Base-by-base conservation (phyloP, 2,888 invertebrate species). In the Dicyrtomina minuta region DNA sequence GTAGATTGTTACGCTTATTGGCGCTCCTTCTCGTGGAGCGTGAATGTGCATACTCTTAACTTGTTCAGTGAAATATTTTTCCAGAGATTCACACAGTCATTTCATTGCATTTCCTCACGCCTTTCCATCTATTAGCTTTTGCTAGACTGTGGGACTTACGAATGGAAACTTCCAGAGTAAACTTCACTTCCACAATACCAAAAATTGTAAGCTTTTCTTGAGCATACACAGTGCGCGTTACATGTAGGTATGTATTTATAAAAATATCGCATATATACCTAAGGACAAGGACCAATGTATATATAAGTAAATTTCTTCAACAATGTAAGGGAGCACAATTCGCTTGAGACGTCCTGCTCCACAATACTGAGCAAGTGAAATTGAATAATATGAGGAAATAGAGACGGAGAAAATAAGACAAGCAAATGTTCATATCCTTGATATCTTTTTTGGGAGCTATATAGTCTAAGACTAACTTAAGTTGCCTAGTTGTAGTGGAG, bases 71-170 rank as follows among this genome's bases (percentile, higher is more conserved):
- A 51, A 64, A 39, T 51, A 51, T 64, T 64, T 64, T 41, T 51
- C 64, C 10, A 20, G 64, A 51, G 64, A 64, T 64, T 64, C 51
- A n/a, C n/a, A n/a, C n/a, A 22, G 22, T 60, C 60, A 60, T 60
- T 22, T 44, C 44, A 43, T 60, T 41, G 33, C 15, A 44, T 44
- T 24, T 43, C 20, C 24, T 22, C 17, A 13, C 26, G 49, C 33
- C 33, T 8, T 33, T 33, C 33, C 33, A 33, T 33, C 33, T 33
- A 33, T 33, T 8, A 33, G 8, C 46, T 46, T 46, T 46, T 13
- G 5, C 17, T 17, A 4, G 17, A 4, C 12, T 46, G 13, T 46
- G 46, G n/a, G n/a, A n/a, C n/a, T 12, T n/a, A 46, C 15, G 15
- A n/a, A n/a, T n/a, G n/a, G n/a, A n/a, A n/a, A n/a, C n/a, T 17